Evolutionary conservation across 2,888 invertebrate species (phyloP).

Genomic region (Eupithecia pulchellata): DNA sequence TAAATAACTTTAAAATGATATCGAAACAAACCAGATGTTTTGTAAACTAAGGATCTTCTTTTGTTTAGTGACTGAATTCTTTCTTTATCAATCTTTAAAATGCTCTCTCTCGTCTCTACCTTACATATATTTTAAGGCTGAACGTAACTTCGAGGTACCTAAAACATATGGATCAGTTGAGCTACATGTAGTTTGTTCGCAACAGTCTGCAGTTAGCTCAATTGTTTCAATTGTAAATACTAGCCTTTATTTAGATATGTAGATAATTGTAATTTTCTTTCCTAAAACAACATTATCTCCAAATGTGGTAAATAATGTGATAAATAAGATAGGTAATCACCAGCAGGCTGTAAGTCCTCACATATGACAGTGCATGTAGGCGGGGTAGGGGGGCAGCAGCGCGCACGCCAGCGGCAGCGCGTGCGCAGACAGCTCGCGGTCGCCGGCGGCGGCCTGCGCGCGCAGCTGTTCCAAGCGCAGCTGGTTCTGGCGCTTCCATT

Average conservation of each 20-base stretch:
- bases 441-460: constrained; percentile 92
- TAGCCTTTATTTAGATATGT: no score
- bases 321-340: background rate
- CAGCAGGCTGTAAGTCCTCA: constrained; percentile 45
- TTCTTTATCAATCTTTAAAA: no score
- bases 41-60: background rate
- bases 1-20: background rate
- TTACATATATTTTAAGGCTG: background rate
- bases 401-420: constrained; percentile 77
- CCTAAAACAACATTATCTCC: no score
- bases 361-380: constrained; percentile 81
- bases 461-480: constrained; percentile 93
- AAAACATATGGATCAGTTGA: no score
- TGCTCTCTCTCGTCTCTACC: background rate
- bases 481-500: constrained; percentile 96
- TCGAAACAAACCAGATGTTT: background rate
- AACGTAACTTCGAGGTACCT: background rate
- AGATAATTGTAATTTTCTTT: no score
- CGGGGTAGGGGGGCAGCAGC: constrained; percentile 75
- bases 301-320: no score
- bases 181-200: no score
- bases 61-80: background rate
- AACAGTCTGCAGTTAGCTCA: no score
- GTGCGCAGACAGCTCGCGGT: constrained; percentile 78
- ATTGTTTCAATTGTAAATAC: no score